A percentile compares a stretch with the other conserved stretches of the same genome.
These are phyloP conservation scores for Megaptera novaeangliae DNA, from an alignment of 2,113 vertebrate genomes.

Conservation along the genomic window DNA sequence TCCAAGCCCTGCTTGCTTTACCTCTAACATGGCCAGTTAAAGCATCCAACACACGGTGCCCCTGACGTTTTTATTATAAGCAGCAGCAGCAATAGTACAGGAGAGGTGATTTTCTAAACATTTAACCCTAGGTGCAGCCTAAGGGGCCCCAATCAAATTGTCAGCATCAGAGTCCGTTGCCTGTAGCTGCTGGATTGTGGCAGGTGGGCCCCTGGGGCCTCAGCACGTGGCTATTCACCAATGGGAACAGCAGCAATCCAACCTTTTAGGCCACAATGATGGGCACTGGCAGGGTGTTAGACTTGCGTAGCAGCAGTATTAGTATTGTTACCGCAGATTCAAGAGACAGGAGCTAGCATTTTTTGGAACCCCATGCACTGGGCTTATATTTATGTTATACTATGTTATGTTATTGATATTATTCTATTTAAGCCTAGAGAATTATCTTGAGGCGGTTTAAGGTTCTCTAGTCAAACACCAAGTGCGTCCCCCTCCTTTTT, in stretches of 20 bases:
- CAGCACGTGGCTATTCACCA: fast-evolving
- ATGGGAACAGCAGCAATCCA: fast-evolving
- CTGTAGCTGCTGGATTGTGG: not conserved
- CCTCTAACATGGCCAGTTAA: not conserved
- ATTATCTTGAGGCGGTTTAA: not conserved
- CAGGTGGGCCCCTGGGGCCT: not conserved
- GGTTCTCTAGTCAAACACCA: not conserved
- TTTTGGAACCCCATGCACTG: not conserved
- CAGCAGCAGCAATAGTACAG: not conserved
- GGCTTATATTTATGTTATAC: not conserved
- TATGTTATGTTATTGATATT: not conserved
- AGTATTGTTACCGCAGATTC: fast-evolving
- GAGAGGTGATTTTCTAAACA: not conserved
- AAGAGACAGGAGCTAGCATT: not conserved
- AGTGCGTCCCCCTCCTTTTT: not conserved
- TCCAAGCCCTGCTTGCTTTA: not conserved
- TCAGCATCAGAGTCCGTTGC: not conserved
- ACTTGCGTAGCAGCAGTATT: fast-evolving
- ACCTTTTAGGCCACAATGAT: fast-evolving
- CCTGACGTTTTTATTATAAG: not conserved
- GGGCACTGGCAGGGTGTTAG: fast-evolving
- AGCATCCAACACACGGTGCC: not conserved
- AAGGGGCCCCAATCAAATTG: not conserved
- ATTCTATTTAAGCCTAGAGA: not conserved
- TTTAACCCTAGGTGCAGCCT: too few species aligned